Evolutionary conservation across 2,888 invertebrate genomes (phyloP).

Genomic region (Caenorhabditis plicata): DNA sequence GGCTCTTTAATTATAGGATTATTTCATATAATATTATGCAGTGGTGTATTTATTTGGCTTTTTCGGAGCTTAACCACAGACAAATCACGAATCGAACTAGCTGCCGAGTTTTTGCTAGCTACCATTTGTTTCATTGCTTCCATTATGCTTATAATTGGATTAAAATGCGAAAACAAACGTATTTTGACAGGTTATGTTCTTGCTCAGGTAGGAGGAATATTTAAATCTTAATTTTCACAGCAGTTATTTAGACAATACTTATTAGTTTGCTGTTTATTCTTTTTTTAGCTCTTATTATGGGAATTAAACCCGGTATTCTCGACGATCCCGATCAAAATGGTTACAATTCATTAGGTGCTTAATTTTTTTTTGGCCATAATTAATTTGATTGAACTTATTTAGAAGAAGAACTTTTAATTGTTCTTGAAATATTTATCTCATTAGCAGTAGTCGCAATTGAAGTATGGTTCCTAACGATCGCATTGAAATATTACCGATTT

Average conservation of each 20-base stretch:
- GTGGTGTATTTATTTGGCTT: slow-evolving; percentile 30
- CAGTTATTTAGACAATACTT: slow-evolving; percentile 32
- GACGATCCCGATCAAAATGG: slow-evolving; percentile 42
- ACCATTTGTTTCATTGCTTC: slow-evolving; percentile 33
- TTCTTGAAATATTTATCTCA: slow-evolving; percentile 45
- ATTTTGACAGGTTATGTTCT: slow-evolving; percentile 37
- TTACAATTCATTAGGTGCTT: slow-evolving; percentile 33
- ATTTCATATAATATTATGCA: slow-evolving; percentile 36
- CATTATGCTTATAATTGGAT: slow-evolving; percentile 32
- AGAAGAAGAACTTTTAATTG: slow-evolving; percentile 49
- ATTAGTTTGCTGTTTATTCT: slow-evolving; percentile 42
- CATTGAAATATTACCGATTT: slow-evolving; percentile 41
- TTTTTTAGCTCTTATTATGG: slow-evolving; percentile 46
- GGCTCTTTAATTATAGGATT: slow-evolving; percentile 39
- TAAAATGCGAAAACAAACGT: slow-evolving; percentile 30
- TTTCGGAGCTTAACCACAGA: slow-evolving; percentile 31
- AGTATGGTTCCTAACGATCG: slow-evolving; percentile 48
- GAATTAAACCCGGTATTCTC: slow-evolving; percentile 45
- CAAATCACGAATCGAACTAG: slow-evolving; percentile 25
- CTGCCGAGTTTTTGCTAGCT: slow-evolving; percentile 31
- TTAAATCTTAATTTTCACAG: neutral
- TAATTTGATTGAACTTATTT: neutral
- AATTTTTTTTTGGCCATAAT: neutral
- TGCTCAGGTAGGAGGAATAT: slow-evolving; percentile 30
- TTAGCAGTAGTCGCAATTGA: slow-evolving; percentile 42